These are phyloP conservation scores for Lycophotia porphyrea DNA, from an alignment of 2,888 invertebrate species.

Conservation along the genomic window DNA sequence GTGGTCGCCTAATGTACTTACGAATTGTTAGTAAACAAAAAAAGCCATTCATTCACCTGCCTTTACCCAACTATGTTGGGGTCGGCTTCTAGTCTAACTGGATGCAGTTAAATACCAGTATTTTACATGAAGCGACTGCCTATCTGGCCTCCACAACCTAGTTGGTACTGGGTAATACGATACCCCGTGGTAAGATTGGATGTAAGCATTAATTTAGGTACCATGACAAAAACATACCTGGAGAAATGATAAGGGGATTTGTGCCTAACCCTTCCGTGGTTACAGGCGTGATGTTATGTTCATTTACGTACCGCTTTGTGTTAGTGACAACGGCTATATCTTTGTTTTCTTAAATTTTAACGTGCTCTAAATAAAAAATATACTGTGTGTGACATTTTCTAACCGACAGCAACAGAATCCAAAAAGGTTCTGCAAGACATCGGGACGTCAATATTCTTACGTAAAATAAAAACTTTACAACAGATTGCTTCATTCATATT, in stretches of 20 bases:
- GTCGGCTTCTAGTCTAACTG: neutral
- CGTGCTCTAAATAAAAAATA: neutral
- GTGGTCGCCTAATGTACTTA: too few species aligned
- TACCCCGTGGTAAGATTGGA: neutral
- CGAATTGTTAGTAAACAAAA: too few species aligned
- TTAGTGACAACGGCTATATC: neutral
- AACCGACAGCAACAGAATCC: neutral
- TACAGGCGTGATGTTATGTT: neutral
- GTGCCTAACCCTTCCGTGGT: neutral
- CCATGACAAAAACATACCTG: neutral
- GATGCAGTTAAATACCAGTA: neutral
- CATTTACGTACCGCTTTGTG: neutral
- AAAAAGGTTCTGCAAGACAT: neutral
- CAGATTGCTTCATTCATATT: constrained; percentile 39
- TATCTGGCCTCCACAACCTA: neutral
- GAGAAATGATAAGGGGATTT: neutral
- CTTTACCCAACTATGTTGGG: neutral
- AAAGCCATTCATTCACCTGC: too few species aligned
- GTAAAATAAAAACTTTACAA: constrained; percentile 14
- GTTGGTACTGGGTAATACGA: neutral
- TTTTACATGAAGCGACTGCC: neutral
- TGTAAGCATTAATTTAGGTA: neutral
- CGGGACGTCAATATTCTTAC: neutral
- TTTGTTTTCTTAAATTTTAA: neutral
- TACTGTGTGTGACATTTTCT: neutral